phyloP scores from a whole-genome alignment of 2,888 invertebrate species.

The Drosophila villosipedis region DNA sequence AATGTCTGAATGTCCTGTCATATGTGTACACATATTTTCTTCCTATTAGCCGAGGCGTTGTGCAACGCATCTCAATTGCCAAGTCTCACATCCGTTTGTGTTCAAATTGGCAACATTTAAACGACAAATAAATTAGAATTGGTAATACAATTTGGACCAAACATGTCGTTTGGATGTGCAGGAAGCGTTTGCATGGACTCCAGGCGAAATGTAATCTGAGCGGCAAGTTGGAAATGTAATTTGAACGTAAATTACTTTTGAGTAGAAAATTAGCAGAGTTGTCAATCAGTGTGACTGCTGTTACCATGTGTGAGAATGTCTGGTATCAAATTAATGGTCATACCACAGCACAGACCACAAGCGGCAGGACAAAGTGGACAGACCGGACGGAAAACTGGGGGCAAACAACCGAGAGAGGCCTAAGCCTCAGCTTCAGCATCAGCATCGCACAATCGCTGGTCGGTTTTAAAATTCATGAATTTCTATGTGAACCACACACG shows the following conservation, averaged over 20 bases:
- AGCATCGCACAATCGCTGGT: constrained; percentile 19
- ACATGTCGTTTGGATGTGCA: constrained; percentile 21
- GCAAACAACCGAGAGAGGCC: constrained; percentile 8
- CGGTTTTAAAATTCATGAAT: constrained; percentile 78
- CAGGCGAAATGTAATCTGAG: constrained; percentile 62
- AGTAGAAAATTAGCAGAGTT: constrained; percentile 76
- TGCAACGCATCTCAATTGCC: constrained; percentile 23
- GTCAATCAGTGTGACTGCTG: constrained; percentile 68
- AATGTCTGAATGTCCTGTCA: constrained; percentile 12
- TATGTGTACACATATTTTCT: background rate
- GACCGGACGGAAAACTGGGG: background rate
- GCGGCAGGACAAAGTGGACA: background rate
- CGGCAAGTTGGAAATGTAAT: constrained; percentile 74
- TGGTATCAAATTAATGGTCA: constrained; percentile 44
- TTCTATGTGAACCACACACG: constrained; percentile 34
- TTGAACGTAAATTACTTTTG: constrained; percentile 75
- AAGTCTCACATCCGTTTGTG: constrained; percentile 4
- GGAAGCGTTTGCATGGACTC: background rate
- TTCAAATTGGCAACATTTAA: constrained; percentile 74
- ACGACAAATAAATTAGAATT: constrained; percentile 78
- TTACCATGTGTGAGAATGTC: constrained; percentile 13
- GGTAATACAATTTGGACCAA: constrained; percentile 70
- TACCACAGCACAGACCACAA: constrained; percentile 22
- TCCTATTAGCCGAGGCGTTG: background rate
- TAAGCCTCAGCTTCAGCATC: constrained; percentile 12